A percentile compares a stretch with the other conserved stretches of the same genome.
phyloP scores from a whole-genome alignment of 1,140 invertebrate genomes.

The Lutraria rhynchaena region DNA sequence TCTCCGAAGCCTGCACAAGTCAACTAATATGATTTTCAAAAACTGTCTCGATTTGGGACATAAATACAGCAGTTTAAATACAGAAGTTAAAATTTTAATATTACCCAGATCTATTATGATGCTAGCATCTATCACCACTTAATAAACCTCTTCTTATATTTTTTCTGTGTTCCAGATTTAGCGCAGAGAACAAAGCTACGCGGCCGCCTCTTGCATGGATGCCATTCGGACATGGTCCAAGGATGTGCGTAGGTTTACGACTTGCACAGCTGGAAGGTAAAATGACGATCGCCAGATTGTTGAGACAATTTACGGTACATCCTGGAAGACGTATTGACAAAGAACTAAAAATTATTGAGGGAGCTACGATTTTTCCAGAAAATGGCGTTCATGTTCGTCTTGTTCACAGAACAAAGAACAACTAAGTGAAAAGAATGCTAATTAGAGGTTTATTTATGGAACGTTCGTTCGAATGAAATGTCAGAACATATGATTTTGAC shows the following conservation, averaged over 20 bases:
- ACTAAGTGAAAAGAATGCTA: too few relatives aligned
- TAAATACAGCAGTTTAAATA: too few relatives aligned
- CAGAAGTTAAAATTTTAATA: too few relatives aligned
- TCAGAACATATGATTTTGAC: too few relatives aligned
- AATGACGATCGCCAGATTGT: conserved; percentile 73
- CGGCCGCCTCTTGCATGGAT: conserved; percentile 77
- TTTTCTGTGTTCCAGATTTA: conserved; percentile 73
- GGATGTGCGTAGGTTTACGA: conserved; percentile 82
- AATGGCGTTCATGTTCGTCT: conserved; percentile 69
- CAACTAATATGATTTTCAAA: too few relatives aligned
- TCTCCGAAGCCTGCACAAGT: too few relatives aligned
- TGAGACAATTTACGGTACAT: conserved; percentile 72
- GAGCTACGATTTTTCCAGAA: conserved; percentile 77
- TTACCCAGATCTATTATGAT: too few relatives aligned
- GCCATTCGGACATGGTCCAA: conserved; percentile 82
- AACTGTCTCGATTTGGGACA: too few relatives aligned
- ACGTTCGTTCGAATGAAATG: too few relatives aligned
- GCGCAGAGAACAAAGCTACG: conserved; percentile 64
- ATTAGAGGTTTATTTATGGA: too few relatives aligned
- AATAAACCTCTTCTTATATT: not conserved
- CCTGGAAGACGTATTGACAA: conserved; percentile 61
- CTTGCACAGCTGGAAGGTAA: conserved; percentile 81
- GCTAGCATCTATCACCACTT: too few relatives aligned
- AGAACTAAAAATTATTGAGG: conserved; percentile 72
- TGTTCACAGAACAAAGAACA: conserved; percentile 51